A percentile compares a stretch with the other conserved stretches of the same genome.
These are phyloP conservation scores for Periophthalmus modestus DNA, from an alignment of 2,113 vertebrate genomes.

Conservation along the genomic window DNA sequence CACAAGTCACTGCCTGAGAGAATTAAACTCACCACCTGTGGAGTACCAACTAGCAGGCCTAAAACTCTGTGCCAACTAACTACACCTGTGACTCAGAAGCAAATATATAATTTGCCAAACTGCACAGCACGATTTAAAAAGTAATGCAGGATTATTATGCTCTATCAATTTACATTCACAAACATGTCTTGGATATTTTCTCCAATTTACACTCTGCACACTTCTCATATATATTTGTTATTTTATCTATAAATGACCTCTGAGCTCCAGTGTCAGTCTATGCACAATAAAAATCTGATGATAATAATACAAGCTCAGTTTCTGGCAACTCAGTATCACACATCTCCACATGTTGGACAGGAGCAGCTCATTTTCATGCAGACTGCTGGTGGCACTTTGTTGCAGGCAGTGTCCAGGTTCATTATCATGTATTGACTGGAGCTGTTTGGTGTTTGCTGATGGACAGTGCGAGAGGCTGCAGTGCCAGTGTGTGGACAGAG, in stretches of 20 bases:
- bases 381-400: background rate
- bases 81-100: too few relatives aligned
- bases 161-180: background rate
- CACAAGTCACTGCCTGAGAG: too few relatives aligned
- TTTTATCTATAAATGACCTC: background rate
- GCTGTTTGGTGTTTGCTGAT: slow-evolving; percentile 34
- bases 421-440: slow-evolving; percentile 7
- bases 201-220: too few relatives aligned
- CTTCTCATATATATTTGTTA: background rate
- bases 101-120: too few relatives aligned
- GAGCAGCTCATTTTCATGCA: background rate
- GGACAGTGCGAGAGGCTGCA: slow-evolving; percentile 9
- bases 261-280: background rate
- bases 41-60: background rate
- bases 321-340: background rate
- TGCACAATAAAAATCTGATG: background rate
- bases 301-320: background rate
- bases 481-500: slow-evolving; percentile 29
- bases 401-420: slow-evolving; percentile 9
- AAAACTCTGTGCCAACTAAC: background rate
- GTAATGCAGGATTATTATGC: too few relatives aligned
- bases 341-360: background rate
- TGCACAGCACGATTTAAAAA: too few relatives aligned
- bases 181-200: too few relatives aligned
- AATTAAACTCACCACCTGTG: background rate